Conservation (phyloP, 2,113 vertebrate genomes). For the Pomatostomus ruficeps region DNA sequence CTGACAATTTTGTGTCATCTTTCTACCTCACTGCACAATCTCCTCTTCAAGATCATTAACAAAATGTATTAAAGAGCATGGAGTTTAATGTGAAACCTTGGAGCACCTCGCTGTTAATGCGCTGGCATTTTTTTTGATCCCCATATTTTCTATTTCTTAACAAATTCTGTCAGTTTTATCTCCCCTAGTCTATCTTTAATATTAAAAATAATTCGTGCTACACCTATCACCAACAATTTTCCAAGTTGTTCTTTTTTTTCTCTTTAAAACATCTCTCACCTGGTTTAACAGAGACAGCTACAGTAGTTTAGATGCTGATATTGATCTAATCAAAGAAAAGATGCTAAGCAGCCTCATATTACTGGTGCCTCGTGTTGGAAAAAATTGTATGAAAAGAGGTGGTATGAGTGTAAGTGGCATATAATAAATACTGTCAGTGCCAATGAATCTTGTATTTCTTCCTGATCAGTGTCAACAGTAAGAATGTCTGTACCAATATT, state of each 20-base stretch:
- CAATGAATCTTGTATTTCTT: conserved; percentile 21
- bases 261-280: not conserved
- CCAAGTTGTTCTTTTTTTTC: not conserved
- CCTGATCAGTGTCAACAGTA: not conserved
- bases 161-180: not conserved
- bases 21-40: not conserved
- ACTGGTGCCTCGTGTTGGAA: not conserved
- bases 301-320: not conserved
- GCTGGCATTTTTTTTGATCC: not conserved
- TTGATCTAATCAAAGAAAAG: conserved; percentile 34
- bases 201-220: not conserved
- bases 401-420: conserved; percentile 25
- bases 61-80: not conserved
- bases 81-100: not conserved
- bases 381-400: not conserved
- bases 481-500: conserved; percentile 25
- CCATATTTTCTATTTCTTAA: not conserved
- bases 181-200: not conserved
- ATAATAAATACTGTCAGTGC: conserved; percentile 36
- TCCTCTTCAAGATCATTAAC: not conserved
- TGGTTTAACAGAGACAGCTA: not conserved
- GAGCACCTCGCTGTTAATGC: not conserved
- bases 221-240: not conserved
- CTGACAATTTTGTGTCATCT: not conserved
- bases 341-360: not conserved